Evolutionary conservation across 2,888 invertebrate species (phyloP).

Genomic region (Chydorus sphaericus): DNA sequence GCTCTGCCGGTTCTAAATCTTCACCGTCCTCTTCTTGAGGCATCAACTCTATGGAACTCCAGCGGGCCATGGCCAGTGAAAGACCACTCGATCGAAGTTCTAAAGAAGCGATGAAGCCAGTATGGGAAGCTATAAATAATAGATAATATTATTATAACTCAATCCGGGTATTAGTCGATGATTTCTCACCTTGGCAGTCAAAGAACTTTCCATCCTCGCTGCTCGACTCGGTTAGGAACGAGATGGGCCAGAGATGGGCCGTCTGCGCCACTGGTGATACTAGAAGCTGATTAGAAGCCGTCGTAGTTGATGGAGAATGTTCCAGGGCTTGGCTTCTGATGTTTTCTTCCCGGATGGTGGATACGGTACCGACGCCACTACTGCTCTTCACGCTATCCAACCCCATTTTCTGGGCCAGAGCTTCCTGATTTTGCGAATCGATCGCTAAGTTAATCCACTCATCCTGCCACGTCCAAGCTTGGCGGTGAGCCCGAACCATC

Average conservation of each 20-base stretch:
- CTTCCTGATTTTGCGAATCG: constrained; percentile 85
- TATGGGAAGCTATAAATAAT: neutral
- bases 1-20: constrained; percentile 4
- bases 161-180: too few relatives aligned
- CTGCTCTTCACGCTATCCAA: constrained; percentile 26
- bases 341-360: neutral
- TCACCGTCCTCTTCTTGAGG: constrained; percentile 53
- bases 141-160: too few relatives aligned
- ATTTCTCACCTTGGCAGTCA: constrained; percentile 89
- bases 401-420: constrained; percentile 79
- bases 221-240: constrained; percentile 51
- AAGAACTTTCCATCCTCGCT: constrained; percentile 76
- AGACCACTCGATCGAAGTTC: neutral
- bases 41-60: constrained; percentile 85
- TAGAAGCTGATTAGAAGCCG: neutral
- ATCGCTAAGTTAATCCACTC: constrained; percentile 94
- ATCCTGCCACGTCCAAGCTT: constrained; percentile 99
- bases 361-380: neutral
- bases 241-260: constrained; percentile 6
- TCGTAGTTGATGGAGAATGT: neutral
- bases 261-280: neutral
- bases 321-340: neutral
- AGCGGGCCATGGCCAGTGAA: constrained; percentile 26
- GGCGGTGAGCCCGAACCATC: constrained; percentile 95
- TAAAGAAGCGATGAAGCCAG: neutral